These are phyloP conservation scores for Sciaenops ocellatus DNA, from an alignment of 2,797 vertebrate species.

Conservation along the genomic window DNA sequence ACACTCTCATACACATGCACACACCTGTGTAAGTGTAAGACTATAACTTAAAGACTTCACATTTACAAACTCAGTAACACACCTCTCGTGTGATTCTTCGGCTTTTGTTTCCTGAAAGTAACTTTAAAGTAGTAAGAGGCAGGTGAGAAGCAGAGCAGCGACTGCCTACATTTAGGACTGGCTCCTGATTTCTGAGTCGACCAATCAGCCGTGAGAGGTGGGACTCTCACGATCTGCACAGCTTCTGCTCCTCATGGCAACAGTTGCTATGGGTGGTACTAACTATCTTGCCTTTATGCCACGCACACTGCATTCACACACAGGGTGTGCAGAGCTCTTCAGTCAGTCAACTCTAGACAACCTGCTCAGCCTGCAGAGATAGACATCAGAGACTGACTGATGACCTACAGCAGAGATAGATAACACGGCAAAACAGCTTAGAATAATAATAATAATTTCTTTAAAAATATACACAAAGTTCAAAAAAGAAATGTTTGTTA, in stretches of 20 bases:
- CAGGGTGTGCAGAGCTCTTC: not conserved
- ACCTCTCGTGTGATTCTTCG: not conserved
- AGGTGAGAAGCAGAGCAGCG: not conserved
- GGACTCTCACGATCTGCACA: not conserved
- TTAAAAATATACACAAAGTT: not conserved
- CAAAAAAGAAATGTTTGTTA: not conserved
- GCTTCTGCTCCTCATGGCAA: not conserved
- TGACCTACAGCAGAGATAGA: not conserved
- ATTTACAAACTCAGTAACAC: not conserved
- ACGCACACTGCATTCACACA: not conserved
- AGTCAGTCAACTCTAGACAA: conserved; percentile 2
- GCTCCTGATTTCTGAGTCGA: not conserved
- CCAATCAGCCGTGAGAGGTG: conserved; percentile 54
- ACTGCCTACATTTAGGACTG: conserved; percentile 1
- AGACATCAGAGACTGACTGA: conserved; percentile 37
- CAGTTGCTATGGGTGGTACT: conserved; percentile 13
- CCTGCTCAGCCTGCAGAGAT: conserved; percentile 61
- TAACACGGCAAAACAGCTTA: not conserved
- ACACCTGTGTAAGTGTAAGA: not conserved
- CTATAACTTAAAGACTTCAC: not conserved
- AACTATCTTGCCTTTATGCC: conserved; percentile 4
- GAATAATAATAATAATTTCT: not conserved
- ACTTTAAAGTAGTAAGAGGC: not conserved
- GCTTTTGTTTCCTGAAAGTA: conserved; percentile 6
- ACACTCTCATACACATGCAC: conserved; percentile 7